Base-by-base conservation (phyloP, 2,113 vertebrate genomes). In the Leptocoma aspasia region DNA sequence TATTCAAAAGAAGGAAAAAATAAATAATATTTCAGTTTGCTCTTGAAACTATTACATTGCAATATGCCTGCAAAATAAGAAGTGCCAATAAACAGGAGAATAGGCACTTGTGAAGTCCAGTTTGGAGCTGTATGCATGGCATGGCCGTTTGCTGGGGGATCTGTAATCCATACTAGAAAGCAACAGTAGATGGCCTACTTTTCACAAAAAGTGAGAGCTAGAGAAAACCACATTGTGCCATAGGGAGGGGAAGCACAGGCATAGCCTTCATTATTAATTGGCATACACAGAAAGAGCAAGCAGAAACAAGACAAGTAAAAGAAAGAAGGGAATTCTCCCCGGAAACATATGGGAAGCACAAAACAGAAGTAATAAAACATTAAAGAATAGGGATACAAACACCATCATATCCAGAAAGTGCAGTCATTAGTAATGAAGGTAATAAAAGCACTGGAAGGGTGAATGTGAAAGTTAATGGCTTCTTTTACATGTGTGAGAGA, bases 131-230 rank as follows among this genome's bases (percentile, higher is more conserved):
- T 35, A 47, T 8, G 33, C 41, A 30, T n/a, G 57, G 27, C 11
- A 59, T 13, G 31, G 41, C 69, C 69, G 35, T 73, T 54, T 86
- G 41, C 77, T 95, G 81, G 44, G 69, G 3, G 1, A 89, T 95
- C 88, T 86, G 75, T 60, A 97, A 95, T 92, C 66, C 95, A 96
- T 98, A 97, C 97, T 97, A 90, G 87, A 98, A 97, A 84, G 69
- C 81, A 97, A 97, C 98, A 97, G 98, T 97, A 98, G 98, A 92
- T 98, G 98, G 97, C 98, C 96, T 94, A 97, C 98, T 94, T 97
- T 96, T 97, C 98, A 97, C 97, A 97, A 95, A 94, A 97, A 98
- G 97, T 60, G 94, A 96, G 86, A 86, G 85, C 79, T 92, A 78
- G 59, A 96, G 92, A 78, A 96, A 80, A 80, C 37, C 52, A 53